Conservation (phyloP, 2,888 invertebrate species). For the Ctena decussata region DNA sequence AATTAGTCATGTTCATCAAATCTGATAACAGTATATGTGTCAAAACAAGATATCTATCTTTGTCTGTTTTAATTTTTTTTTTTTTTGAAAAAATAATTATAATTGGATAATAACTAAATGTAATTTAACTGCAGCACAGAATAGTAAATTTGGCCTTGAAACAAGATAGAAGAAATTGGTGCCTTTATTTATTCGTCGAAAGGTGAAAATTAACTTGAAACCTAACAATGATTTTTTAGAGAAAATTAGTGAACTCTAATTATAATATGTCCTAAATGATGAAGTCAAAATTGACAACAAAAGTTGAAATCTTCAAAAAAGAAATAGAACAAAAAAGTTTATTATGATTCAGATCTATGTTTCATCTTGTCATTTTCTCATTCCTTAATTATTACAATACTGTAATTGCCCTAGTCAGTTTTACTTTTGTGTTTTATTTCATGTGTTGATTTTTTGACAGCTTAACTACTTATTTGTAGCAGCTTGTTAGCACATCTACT, state of each 20-base stretch:
- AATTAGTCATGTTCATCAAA: no score
- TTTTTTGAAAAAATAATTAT: no score
- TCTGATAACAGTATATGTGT: not conserved
- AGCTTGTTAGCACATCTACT: no score
- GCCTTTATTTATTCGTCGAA: not conserved
- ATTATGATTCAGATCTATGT: no score
- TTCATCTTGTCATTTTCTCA: no score
- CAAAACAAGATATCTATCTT: not conserved
- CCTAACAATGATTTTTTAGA: not conserved
- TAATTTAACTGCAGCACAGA: not conserved
- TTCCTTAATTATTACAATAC: no score
- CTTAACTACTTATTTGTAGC: no score
- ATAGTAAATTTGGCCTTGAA: not conserved
- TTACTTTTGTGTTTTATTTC: no score
- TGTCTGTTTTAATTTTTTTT: not conserved
- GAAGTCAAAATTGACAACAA: not conserved
- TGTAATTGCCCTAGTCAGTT: no score
- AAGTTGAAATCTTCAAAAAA: no score
- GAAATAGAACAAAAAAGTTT: no score
- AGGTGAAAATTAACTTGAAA: not conserved
- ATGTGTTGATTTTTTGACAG: no score
- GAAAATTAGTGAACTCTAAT: not conserved
- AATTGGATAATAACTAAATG: not conserved
- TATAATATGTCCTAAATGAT: not conserved
- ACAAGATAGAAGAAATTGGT: not conserved